phyloP scores from a whole-genome alignment of 2,113 vertebrate species.

The Perca schrenkii region DNA sequence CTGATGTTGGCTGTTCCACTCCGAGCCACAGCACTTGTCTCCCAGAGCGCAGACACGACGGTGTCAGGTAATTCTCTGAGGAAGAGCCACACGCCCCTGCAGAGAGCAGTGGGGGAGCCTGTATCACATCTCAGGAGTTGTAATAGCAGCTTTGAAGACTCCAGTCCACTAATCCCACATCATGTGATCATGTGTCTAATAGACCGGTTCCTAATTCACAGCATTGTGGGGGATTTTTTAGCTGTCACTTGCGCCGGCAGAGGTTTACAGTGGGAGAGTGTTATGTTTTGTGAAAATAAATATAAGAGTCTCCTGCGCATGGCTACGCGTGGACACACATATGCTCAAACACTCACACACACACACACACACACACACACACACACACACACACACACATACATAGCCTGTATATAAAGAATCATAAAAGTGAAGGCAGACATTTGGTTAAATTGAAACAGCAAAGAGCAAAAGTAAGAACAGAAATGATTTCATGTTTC shows the following conservation, averaged over 20 bases:
- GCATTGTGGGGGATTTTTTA: conserved; percentile 82
- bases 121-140: conserved; percentile 85
- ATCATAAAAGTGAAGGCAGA: conserved; percentile 44
- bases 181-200: conserved; percentile 85
- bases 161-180: conserved; percentile 85
- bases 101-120: conserved; percentile 83
- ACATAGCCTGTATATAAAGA: conserved; percentile 1
- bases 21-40: conserved; percentile 81
- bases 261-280: conserved; percentile 77
- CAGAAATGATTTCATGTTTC: conserved; percentile 43
- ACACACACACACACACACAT: conserved; percentile 17
- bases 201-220: conserved; percentile 83
- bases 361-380: conserved; percentile 12
- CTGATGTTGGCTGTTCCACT: conserved; percentile 83
- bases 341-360: conserved; percentile 12
- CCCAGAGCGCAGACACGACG: conserved; percentile 82
- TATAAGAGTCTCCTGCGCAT: conserved; percentile 60
- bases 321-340: conserved; percentile 41
- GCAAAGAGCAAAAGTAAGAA: conserved; percentile 45
- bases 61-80: conserved; percentile 85
- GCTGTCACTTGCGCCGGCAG: conserved; percentile 77
- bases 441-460: conserved; percentile 60
- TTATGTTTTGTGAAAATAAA: conserved; percentile 78
- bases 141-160: conserved; percentile 85
- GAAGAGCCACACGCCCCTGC: conserved; percentile 82